Evolutionary conservation across 2,113 vertebrate species (phyloP).

Genomic region (Mormyrus lacerda): DNA sequence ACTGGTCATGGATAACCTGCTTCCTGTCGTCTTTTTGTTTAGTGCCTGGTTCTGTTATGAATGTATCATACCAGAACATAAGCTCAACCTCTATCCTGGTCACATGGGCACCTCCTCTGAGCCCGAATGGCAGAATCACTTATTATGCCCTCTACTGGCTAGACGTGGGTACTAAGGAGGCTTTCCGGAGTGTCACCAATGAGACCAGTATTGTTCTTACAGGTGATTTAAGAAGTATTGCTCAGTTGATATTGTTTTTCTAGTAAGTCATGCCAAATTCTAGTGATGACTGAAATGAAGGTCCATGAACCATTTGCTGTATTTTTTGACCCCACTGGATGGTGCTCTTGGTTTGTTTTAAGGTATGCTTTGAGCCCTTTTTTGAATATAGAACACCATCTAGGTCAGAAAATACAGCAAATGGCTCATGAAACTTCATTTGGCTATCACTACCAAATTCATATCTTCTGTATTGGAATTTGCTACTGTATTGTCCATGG

Average conservation of each 20-base stretch:
- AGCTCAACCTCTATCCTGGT: constrained; percentile 84
- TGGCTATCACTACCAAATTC: neutral
- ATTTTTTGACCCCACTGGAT: no score
- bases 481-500: neutral
- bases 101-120: constrained; percentile 77
- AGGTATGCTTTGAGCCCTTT: no score
- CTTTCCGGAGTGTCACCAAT: constrained; percentile 57
- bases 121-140: constrained; percentile 84
- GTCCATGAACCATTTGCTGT: no score
- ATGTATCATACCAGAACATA: constrained; percentile 84
- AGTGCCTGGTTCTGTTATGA: constrained; percentile 86
- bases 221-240: constrained; percentile 61
- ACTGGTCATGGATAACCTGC: neutral
- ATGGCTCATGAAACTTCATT: no score
- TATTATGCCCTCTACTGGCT: constrained; percentile 83
- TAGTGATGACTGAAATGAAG: no score
- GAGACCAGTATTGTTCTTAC: constrained; percentile 74
- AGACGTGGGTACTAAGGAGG: constrained; percentile 62
- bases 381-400: no score
- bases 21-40: constrained; percentile 16
- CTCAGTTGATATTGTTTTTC: neutral
- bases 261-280: neutral
- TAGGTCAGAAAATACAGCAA: no score
- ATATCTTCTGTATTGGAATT: neutral
- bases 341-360: no score